Conservation (phyloP, 2,888 invertebrate species). For the Philonicus albiceps region DNA sequence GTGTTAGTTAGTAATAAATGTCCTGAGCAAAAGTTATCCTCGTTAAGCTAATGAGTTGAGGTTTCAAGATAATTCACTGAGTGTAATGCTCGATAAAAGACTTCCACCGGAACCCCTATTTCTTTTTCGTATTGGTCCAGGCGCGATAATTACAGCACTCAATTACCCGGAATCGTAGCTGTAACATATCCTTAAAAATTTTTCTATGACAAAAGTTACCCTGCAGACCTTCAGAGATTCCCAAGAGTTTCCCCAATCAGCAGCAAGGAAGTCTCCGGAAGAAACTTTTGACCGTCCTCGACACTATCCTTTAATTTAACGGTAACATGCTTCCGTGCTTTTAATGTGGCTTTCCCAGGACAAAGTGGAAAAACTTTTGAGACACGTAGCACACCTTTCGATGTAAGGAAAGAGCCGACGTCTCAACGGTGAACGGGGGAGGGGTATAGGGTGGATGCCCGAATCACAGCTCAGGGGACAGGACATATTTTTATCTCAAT, state of each 20-base stretch:
- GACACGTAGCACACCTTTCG: slow-evolving; percentile 35
- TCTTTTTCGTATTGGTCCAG: background rate
- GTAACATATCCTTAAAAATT: background rate
- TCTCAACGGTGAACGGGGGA: background rate
- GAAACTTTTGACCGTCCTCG: slow-evolving; percentile 5
- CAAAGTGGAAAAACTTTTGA: slow-evolving; percentile 37
- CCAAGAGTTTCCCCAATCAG: background rate
- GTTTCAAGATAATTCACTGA: background rate
- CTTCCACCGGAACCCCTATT: background rate
- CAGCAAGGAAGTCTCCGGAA: background rate
- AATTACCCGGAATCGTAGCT: background rate
- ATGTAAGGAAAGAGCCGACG: background rate
- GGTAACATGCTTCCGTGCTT: slow-evolving; percentile 42
- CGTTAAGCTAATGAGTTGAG: background rate
- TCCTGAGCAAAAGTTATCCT: background rate
- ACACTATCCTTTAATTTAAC: slow-evolving; percentile 41
- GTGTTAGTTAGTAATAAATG: background rate
- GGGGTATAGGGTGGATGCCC: background rate
- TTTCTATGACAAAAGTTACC: background rate
- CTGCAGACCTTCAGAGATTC: background rate
- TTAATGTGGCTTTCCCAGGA: slow-evolving; percentile 31
- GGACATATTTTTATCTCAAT: slow-evolving; percentile 43
- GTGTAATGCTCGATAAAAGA: background rate
- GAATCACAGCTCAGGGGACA: slow-evolving; percentile 23
- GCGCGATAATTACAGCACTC: background rate